Percentiles rank a stretch among this genome's conserved stretches.
These are phyloP conservation scores for Camponotus fellah DNA, from an alignment of 2,888 invertebrate genomes.

Conservation along the genomic window DNA sequence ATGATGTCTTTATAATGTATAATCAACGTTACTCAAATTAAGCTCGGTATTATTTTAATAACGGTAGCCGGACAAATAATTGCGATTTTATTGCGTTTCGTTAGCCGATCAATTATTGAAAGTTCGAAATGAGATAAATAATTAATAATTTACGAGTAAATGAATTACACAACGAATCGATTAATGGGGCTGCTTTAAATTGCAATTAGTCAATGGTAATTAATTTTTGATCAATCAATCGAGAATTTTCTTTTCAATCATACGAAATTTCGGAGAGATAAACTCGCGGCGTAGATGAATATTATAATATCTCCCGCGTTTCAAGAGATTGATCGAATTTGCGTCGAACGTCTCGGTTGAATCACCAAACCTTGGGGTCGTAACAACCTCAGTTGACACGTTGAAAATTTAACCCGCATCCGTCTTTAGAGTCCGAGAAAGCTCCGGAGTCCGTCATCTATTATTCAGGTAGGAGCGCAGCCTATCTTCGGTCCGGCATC, in stretches of 20 bases:
- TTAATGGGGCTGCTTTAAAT: conserved; percentile 49
- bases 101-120: conserved; percentile 50
- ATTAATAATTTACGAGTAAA: conserved; percentile 53
- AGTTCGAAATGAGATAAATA: conserved; percentile 55
- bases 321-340: not conserved
- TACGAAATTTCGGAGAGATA: conserved; percentile 22
- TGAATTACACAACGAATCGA: conserved; percentile 54
- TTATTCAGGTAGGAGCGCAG: conserved; percentile 68
- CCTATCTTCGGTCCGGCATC: conserved; percentile 19
- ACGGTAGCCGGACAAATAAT: conserved; percentile 23
- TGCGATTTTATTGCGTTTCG: conserved; percentile 45
- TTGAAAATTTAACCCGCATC: conserved; percentile 78
- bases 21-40: conserved; percentile 43
- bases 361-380: conserved; percentile 15
- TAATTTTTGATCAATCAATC: conserved; percentile 46
- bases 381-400: conserved; percentile 72
- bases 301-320: conserved; percentile 28
- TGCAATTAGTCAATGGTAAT: conserved; percentile 48
- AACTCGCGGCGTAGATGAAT: not conserved
- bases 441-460: conserved; percentile 69
- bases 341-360: conserved; percentile 21
- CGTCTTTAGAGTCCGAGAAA: conserved; percentile 72
- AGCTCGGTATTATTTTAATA: conserved; percentile 49
- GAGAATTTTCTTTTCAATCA: conserved; percentile 40
- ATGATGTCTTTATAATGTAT: conserved; percentile 6